A percentile compares a stretch with the other conserved stretches of the same genome.
Conservation (phyloP, 2,888 invertebrate species). For the Drosophila mercatorum region DNA sequence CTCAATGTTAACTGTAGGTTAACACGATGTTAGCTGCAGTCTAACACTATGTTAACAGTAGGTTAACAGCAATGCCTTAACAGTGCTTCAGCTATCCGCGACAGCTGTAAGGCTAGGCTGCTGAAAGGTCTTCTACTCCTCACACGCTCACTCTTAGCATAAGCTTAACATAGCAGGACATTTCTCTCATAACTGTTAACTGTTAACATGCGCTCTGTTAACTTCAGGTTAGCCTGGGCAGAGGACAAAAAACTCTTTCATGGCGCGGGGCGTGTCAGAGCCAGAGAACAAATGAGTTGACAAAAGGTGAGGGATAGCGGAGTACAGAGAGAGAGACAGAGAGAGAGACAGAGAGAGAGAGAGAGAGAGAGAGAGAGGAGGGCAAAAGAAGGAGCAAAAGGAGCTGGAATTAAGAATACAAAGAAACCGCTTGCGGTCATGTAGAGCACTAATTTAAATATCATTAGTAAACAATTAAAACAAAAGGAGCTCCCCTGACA, state of each 20-base stretch:
- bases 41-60: no score
- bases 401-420: slow-evolving; percentile 43
- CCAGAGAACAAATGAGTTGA: slow-evolving; percentile 47
- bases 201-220: neutral
- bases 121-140: neutral
- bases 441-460: slow-evolving; percentile 79
- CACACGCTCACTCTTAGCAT: neutral
- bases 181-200: neutral
- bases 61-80: neutral
- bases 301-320: slow-evolving; percentile 21
- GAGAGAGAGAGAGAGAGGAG: neutral
- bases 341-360: neutral
- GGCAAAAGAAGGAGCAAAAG: neutral
- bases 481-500: slow-evolving; percentile 53
- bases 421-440: slow-evolving; percentile 62
- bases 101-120: neutral
- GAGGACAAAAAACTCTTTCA: neutral
- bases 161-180: neutral
- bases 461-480: slow-evolving; percentile 78
- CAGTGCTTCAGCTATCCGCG: neutral
- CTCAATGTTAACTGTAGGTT: no score
- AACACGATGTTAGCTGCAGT: neutral
- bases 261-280: slow-evolving; percentile 14
- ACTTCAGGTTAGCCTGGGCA: neutral
- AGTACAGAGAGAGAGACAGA: neutral